These are phyloP conservation scores for Thalpophila matura DNA, from an alignment of 2,888 invertebrate genomes.

Conservation along the genomic window DNA sequence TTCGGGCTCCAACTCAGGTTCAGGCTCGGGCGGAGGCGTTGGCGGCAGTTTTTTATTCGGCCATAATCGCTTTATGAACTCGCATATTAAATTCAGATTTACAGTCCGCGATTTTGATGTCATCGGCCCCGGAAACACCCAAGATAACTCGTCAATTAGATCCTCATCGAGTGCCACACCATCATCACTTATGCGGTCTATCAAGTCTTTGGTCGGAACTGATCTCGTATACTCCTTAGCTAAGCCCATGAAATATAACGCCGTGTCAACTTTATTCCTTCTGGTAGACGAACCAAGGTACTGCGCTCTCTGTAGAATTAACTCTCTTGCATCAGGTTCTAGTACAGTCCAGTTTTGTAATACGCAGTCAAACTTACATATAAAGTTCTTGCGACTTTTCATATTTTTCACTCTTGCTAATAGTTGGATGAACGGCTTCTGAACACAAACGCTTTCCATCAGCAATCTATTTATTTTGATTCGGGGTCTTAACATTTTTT, in stretches of 20 bases:
- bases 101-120: conserved; percentile 20
- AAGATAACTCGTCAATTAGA: conserved; percentile 16
- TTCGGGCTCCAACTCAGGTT: no score
- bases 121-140: conserved; percentile 39
- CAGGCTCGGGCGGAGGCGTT: conserved; percentile 18
- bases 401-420: conserved; percentile 64
- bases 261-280: conserved; percentile 60
- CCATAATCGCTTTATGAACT: conserved; percentile 41
- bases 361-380: conserved; percentile 64
- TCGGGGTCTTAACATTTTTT: conserved; percentile 52
- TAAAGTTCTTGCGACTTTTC: conserved; percentile 63
- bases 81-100: conserved; percentile 22
- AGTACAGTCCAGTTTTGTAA: conserved; percentile 62
- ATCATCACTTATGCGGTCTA: conserved; percentile 15
- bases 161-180: conserved; percentile 23
- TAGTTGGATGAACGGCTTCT: conserved; percentile 62
- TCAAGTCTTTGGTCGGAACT: conserved; percentile 18
- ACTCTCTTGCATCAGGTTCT: conserved; percentile 66
- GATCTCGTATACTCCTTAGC: conserved; percentile 15
- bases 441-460: conserved; percentile 68
- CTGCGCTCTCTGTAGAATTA: conserved; percentile 68
- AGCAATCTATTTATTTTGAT: conserved; percentile 69
- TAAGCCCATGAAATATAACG: conserved; percentile 61
- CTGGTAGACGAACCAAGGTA: conserved; percentile 62
- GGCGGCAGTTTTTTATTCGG: conserved; percentile 35